Percentiles rank a stretch among this genome's conserved stretches.
phyloP scores from a whole-genome alignment of 2,113 vertebrate species.

The Dromiciops gliroides region DNA sequence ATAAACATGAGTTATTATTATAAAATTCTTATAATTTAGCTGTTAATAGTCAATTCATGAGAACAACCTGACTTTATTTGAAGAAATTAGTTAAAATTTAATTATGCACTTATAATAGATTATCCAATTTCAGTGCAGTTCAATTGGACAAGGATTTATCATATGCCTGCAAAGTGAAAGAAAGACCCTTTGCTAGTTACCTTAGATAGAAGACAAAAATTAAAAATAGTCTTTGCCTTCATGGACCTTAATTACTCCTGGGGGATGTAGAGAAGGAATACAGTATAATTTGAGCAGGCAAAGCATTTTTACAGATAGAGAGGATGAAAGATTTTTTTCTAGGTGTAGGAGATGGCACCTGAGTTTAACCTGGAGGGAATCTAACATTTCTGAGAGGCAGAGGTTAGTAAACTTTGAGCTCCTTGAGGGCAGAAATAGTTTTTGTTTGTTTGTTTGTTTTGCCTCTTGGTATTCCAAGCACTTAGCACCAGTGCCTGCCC shows the following conservation, averaged over 20 bases:
- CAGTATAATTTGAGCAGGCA: not conserved
- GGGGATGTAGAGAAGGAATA: not conserved
- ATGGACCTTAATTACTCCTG: not conserved
- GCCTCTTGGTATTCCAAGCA: not conserved
- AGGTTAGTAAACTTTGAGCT: not conserved
- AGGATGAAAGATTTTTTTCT: not conserved
- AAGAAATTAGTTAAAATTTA: slow-evolving; percentile 46
- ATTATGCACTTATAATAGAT: slow-evolving; percentile 3
- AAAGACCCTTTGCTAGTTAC: not conserved
- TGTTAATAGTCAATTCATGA: slow-evolving; percentile 30
- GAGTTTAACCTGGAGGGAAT: not conserved
- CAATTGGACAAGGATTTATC: not conserved
- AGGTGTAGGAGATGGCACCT: not conserved
- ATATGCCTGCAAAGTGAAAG: not conserved
- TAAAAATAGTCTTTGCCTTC: not conserved
- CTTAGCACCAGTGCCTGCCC: too few species aligned
- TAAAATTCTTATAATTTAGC: slow-evolving; percentile 1
- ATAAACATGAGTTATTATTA: not conserved
- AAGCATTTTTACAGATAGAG: not conserved
- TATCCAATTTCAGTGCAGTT: slow-evolving; percentile 31
- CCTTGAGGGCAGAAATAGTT: not conserved
- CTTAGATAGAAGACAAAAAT: not conserved
- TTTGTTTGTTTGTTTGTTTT: not conserved
- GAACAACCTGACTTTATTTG: slow-evolving; percentile 10
- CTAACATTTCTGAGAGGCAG: not conserved